phyloP scores from a whole-genome alignment of 1,140 invertebrate genomes.

The Chironomus striatipennis region DNA sequence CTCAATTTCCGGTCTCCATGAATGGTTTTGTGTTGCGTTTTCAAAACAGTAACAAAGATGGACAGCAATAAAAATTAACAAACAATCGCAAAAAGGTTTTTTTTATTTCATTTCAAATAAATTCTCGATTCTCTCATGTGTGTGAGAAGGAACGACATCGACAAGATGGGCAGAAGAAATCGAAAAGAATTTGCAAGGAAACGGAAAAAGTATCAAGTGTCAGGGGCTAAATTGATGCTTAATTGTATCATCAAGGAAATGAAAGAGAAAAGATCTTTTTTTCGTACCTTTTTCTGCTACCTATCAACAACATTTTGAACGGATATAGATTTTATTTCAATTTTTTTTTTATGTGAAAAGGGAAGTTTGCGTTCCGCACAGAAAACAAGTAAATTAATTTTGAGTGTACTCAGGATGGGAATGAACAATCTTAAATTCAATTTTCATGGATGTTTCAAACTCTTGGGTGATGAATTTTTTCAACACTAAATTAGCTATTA shows the following conservation, averaged over 20 bases:
- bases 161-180: background rate
- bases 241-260: background rate
- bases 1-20: background rate
- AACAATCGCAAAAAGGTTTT: conserved; percentile 11
- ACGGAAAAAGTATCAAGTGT: conserved; percentile 12
- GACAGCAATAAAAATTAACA: background rate
- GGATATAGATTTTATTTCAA: conserved; percentile 14
- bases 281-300: background rate
- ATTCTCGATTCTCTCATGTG: background rate
- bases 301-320: background rate
- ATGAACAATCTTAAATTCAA: background rate
- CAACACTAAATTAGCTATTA: too few relatives aligned
- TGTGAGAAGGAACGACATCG: too few relatives aligned
- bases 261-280: background rate
- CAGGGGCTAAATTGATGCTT: conserved; percentile 7
- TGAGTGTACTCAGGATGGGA: background rate
- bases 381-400: background rate
- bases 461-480: too few relatives aligned
- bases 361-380: conserved; percentile 5
- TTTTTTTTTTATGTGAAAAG: background rate
- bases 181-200: conserved; percentile 6
- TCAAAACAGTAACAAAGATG: conserved; percentile 4
- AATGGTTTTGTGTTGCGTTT: conserved; percentile 3
- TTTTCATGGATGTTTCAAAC: background rate
- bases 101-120: background rate